These are phyloP conservation scores for Neofelis nebulosa DNA, from an alignment of 2,113 vertebrate genomes.

Conservation along the genomic window DNA sequence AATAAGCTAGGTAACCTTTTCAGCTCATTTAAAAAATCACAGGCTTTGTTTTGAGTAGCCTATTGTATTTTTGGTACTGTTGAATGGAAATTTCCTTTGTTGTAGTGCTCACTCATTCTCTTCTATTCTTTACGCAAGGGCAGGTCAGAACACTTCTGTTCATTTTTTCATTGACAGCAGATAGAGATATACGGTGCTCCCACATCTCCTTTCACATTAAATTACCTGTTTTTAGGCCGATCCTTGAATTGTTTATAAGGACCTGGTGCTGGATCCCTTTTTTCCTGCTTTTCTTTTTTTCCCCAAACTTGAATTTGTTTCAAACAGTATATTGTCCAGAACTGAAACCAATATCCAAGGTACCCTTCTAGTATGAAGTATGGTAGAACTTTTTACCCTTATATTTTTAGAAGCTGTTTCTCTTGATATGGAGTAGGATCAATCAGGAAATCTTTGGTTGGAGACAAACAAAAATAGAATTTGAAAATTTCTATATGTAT, in stretches of 20 bases:
- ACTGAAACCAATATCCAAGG: not conserved
- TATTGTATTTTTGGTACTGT: constrained; percentile 18
- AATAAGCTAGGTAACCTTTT: not conserved
- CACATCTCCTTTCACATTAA: not conserved
- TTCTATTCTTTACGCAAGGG: not conserved
- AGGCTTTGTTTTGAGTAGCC: constrained; percentile 31
- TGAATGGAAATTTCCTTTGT: not conserved
- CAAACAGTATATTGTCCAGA: not conserved
- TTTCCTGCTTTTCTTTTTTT: not conserved
- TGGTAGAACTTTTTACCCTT: not conserved
- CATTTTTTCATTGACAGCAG: not conserved
- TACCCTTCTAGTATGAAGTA: not conserved
- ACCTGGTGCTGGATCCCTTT: not conserved
- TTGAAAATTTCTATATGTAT: not conserved
- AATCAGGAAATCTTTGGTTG: not conserved
- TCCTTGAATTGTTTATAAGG: not conserved
- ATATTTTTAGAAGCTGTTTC: not conserved
- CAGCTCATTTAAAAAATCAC: not conserved
- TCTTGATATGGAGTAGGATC: not conserved
- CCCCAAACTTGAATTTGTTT: not conserved
- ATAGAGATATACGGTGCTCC: not conserved
- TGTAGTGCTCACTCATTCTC: not conserved
- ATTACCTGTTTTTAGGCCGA: not conserved
- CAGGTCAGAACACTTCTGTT: not conserved
- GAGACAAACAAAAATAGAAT: not conserved